Base-by-base conservation (phyloP, 2,113 vertebrate species). In the Uria aalge region DNA sequence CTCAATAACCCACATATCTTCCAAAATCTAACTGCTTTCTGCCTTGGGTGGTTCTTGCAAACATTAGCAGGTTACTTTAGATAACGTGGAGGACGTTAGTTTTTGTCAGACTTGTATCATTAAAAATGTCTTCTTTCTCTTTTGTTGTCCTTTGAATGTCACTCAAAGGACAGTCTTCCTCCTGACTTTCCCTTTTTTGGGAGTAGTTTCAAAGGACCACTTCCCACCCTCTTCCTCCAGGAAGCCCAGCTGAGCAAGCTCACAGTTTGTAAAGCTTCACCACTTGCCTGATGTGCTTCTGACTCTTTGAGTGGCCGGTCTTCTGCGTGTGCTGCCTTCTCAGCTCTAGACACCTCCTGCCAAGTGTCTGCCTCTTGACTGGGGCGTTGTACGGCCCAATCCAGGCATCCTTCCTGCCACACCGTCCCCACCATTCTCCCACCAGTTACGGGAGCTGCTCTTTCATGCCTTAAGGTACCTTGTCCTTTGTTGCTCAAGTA, bases 341-440 rank as follows among this genome's bases (percentile, higher is more conserved):
- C 38, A 69, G 20, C 29, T 68, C 29, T 34, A 4, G 23, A 26
- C n/a, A 26, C 3, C 11, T 40, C 4, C 19, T 45, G 36, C 55
- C 34, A n/a, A 36, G 6, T 10, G 15, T 32, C 59, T 8, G 21
- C 1, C 2, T 67, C 15, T 43, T 62, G 56, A 2, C 22, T 64
- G 24, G 11, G 22, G 4, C 3, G 0, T 11, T 43, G 9, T 36
- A 13, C 1, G 4, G 73, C 68, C 59, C 10, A 11, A 7, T 19
- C 52, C 56, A 62, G 34, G 17, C 2, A 1, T 36, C 16, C n/a
- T 73, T 92, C 64, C 79, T 86, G 68, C 47, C n/a, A 27, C 32
- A 2, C 29, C 11, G 18, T 57, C 21, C 30, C 59, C 50, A 2
- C 32, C 43, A 1, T 85, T 50, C 41, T 29, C 45, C 45, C 32